Evolutionary conservation across 2,888 invertebrate species (phyloP).

Genomic region (Pterostichus niger): DNA sequence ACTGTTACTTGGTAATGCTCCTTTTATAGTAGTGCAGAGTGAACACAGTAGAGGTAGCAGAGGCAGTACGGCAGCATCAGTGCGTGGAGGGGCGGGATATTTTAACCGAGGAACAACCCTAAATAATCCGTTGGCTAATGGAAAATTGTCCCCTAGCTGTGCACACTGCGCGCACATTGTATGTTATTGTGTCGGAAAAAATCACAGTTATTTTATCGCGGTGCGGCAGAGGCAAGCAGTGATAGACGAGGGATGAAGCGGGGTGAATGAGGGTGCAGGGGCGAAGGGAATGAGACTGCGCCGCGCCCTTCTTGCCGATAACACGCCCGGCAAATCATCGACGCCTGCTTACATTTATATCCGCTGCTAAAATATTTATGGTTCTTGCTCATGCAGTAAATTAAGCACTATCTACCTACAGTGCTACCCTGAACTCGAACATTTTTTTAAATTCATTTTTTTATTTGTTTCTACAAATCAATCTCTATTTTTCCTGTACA

Average conservation of each 20-base stretch:
- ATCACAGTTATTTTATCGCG: conserved; percentile 75
- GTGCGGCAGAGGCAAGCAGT: conserved; percentile 70
- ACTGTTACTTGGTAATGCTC: conserved; percentile 70
- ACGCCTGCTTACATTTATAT: conserved; percentile 56
- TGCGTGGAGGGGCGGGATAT: conserved; percentile 73
- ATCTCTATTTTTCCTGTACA: too few species aligned
- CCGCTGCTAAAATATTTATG: conserved; percentile 53
- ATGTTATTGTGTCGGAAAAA: conserved; percentile 75
- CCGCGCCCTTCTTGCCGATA: conserved; percentile 49
- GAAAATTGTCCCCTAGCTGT: conserved; percentile 73
- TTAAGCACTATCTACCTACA: conserved; percentile 49
- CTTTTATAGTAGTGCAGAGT: conserved; percentile 70
- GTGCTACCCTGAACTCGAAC: conserved; percentile 6
- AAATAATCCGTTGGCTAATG: conserved; percentile 73
- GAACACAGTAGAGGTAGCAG: background rate
- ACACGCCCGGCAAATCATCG: conserved; percentile 57
- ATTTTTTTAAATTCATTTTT: conserved; percentile 2
- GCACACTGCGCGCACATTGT: conserved; percentile 74
- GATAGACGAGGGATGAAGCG: background rate
- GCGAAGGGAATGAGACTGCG: background rate
- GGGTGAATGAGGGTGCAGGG: conserved; percentile 5
- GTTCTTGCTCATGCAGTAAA: conserved; percentile 46
- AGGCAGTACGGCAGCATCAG: background rate
- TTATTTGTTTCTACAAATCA: background rate
- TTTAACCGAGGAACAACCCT: conserved; percentile 74